Conservation (phyloP, 2,888 invertebrate species). For the Griposia aprilina region DNA sequence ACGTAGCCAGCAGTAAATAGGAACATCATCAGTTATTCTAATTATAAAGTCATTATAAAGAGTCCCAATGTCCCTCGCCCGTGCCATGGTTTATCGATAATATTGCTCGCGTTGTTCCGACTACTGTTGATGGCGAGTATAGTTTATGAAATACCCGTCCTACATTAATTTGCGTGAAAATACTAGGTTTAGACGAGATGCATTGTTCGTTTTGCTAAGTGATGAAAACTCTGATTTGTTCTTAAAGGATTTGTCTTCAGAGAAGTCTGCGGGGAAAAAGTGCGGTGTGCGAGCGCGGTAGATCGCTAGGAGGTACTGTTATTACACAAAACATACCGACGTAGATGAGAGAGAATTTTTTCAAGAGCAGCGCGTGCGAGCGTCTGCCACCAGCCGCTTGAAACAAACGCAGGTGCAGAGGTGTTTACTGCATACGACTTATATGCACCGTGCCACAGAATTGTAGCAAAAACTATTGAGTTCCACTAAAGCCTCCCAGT, state of each 20-base stretch:
- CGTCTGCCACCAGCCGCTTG: neutral
- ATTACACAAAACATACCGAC: slow-evolving; percentile 5
- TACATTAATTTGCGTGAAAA: neutral
- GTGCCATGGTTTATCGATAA: neutral
- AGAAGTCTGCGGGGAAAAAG: neutral
- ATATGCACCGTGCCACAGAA: neutral
- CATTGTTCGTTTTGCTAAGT: neutral
- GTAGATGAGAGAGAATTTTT: neutral
- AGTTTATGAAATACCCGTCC: neutral
- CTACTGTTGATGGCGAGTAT: neutral
- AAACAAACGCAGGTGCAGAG: slow-evolving; percentile 8
- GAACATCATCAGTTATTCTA: neutral
- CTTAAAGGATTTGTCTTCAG: neutral
- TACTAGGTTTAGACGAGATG: neutral
- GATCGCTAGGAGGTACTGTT: neutral
- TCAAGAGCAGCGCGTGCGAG: neutral
- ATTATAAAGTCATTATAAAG: neutral
- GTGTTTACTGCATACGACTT: neutral
- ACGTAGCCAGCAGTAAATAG: neutral
- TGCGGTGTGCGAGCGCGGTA: neutral
- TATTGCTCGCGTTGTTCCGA: neutral
- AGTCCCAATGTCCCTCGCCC: no score
- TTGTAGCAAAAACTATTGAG: neutral
- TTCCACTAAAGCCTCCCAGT: neutral
- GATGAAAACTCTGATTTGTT: neutral